Percentiles rank a stretch among this genome's conserved stretches.
Conservation (phyloP, 2,797 vertebrate species). For the Scyliorhinus canicula region DNA sequence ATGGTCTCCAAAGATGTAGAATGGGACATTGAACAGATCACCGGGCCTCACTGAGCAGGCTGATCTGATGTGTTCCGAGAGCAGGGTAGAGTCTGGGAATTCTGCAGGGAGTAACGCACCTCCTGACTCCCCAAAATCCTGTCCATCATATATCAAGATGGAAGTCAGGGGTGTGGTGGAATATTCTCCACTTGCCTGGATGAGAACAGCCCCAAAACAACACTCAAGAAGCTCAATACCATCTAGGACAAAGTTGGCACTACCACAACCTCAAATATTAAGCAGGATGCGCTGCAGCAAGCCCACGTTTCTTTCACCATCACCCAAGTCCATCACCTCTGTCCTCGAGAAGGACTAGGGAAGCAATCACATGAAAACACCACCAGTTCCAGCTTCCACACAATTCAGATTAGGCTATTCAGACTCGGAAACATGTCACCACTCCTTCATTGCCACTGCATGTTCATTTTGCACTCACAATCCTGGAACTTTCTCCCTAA, state of each 20-base stretch:
- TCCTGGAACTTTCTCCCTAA: not conserved
- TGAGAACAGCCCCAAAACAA: no score
- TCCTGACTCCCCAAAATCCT: no score
- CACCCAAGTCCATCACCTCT: not conserved
- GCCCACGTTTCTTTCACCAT: not conserved
- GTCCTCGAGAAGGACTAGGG: not conserved
- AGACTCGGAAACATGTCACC: not conserved
- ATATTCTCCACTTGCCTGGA: no score
- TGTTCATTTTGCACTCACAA: not conserved
- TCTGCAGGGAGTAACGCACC: no score
- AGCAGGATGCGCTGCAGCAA: not conserved
- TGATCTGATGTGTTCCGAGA: no score
- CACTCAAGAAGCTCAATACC: not conserved
- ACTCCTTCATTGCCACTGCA: not conserved
- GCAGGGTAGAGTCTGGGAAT: no score
- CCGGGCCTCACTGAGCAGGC: no score
- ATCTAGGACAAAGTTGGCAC: not conserved
- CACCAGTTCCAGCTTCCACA: not conserved
- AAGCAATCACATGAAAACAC: no score
- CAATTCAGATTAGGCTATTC: not conserved
- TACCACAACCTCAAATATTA: not conserved
- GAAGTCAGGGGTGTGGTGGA: no score
- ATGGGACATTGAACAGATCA: no score
- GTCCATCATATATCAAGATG: no score
- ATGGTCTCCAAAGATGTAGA: no score